phyloP scores from a whole-genome alignment of 2,113 vertebrate genomes.

The Tonatia bakeri region DNA sequence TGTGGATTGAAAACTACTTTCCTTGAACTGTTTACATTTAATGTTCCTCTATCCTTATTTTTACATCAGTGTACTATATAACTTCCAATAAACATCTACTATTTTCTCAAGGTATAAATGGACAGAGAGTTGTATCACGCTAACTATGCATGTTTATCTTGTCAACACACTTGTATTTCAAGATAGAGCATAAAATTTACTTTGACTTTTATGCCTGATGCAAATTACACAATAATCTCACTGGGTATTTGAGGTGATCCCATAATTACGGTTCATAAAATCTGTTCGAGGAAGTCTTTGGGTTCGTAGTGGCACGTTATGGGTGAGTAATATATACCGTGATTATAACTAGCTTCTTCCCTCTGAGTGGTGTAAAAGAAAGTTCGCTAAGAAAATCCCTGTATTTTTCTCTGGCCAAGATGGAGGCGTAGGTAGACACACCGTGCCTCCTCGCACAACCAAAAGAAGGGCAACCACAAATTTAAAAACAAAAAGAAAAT shows the following conservation, averaged over 20 bases:
- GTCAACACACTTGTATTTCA: background rate
- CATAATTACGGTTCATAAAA: background rate
- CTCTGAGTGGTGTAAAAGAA: background rate
- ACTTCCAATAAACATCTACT: background rate
- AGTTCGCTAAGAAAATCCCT: background rate
- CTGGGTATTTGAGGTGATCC: background rate
- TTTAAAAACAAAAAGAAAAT: no score
- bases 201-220: background rate
- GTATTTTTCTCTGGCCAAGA: no score
- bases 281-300: background rate
- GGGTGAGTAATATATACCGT: background rate
- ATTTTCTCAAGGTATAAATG: background rate
- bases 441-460: no score
- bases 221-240: background rate
- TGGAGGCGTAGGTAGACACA: no score
- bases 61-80: background rate
- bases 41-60: background rate
- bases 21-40: background rate
- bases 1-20: background rate
- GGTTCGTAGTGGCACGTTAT: background rate
- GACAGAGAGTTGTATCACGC: background rate
- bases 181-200: background rate
- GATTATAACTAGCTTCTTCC: background rate
- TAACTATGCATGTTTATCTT: background rate
- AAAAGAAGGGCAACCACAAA: no score